These are phyloP conservation scores for Neopelma chrysocephalum DNA, from an alignment of 2,797 vertebrate species.

Conservation along the genomic window DNA sequence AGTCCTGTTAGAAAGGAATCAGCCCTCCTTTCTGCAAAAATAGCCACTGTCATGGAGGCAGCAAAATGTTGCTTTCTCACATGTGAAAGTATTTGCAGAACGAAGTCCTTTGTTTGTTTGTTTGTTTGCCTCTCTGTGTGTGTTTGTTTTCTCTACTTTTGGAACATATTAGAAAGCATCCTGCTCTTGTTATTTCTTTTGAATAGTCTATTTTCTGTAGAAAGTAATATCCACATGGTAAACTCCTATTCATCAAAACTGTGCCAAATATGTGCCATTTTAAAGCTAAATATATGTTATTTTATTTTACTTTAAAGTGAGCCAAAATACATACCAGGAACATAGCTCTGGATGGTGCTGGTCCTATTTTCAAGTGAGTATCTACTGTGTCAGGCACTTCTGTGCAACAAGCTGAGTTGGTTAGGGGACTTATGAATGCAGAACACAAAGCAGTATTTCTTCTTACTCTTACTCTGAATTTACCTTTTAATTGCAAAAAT, in stretches of 20 bases:
- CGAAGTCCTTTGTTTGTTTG: not conserved
- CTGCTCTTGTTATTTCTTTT: constrained; percentile 59
- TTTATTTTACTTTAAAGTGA: constrained; percentile 51
- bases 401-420: not conserved
- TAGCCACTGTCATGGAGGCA: not conserved
- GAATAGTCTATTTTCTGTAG: constrained; percentile 62
- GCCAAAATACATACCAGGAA: constrained; percentile 59
- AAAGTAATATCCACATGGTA: constrained; percentile 58
- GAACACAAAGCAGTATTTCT: not conserved
- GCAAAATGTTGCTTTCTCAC: not conserved
- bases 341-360: constrained; percentile 23
- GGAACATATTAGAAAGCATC: constrained; percentile 61
- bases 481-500: not conserved
- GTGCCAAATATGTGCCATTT: constrained; percentile 57
- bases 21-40: not conserved
- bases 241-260: constrained; percentile 25
- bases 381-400: constrained; percentile 7
- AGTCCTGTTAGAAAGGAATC: not conserved
- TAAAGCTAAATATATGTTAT: constrained; percentile 48
- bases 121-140: not conserved
- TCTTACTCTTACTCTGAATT: not conserved
- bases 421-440: not conserved
- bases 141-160: constrained; percentile 56
- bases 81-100: not conserved
- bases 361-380: constrained; percentile 4